Base-by-base conservation (phyloP, 2,113 vertebrate species). In the Vombatus ursinus region DNA sequence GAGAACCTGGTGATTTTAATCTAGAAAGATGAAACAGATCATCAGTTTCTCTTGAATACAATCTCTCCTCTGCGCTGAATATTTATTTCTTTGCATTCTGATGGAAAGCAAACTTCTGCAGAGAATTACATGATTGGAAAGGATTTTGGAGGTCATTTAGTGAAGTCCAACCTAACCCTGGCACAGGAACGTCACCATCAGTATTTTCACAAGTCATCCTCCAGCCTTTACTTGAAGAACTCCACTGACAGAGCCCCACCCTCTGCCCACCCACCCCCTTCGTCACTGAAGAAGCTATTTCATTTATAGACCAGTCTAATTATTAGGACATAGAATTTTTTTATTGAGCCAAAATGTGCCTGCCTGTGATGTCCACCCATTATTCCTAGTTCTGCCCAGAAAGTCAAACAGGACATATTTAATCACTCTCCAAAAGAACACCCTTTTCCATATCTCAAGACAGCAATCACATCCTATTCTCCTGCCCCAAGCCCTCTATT, bases 21-120 rank as follows among this genome's bases (percentile, higher is more conserved):
- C 98, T 98, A 90, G 89, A 95, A 94, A 96, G 91, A 96, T 11
- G 53, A 37, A 98, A 96, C 8, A 44, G 8, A n/a, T 91, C 47
- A 95, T 53, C 90, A 54, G 50, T 95, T 92, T 95, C 92, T 53
- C 7, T 95, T 96, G 53, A 95, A 92, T 37, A 53, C 51, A 95
- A 16, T 61, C 44, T 94, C 52, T 50, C 26, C 77, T 92, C 50
- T 12, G 53, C 2, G 93, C 47, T 57, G 94, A 90, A 52, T 31
- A 31, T 53, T 51, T 90, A 90, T 96, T 91, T 94, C 28, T 84
- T 44, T 22, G 19, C 68, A 44, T 84, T 84, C 68, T 44, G n/a
- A 84, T 19, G 37, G 23, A 94, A 93, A 92, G 22, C 91, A 49
- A 94, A 93, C 94, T 92, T 95, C 68, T 92, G 61, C 48, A 96